These are phyloP conservation scores for Lithosia quadra DNA, from an alignment of 2,888 invertebrate genomes.

Conservation along the genomic window DNA sequence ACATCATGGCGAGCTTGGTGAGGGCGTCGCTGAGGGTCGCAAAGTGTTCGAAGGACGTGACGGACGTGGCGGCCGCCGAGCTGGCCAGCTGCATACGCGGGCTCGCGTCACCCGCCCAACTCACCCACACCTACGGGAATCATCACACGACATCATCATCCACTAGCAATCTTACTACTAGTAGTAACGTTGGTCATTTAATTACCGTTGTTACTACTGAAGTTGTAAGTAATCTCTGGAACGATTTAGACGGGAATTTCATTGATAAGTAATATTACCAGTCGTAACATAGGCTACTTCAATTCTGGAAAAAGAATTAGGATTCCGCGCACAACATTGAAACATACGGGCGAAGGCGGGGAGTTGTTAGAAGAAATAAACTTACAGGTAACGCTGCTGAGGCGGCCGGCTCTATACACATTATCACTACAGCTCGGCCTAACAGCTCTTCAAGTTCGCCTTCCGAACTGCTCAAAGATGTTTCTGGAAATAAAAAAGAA, in stretches of 20 bases:
- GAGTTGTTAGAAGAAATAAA: slow-evolving; percentile 7
- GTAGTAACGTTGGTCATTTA: no score
- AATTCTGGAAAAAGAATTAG: no score
- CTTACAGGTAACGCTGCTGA: slow-evolving; percentile 65
- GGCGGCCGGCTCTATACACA: slow-evolving; percentile 74
- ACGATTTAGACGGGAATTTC: no score
- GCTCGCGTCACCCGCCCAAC: slow-evolving; percentile 52
- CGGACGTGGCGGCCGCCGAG: slow-evolving; percentile 55
- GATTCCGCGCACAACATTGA: no score
- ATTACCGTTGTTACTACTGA: no score
- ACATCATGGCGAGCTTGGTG: slow-evolving; percentile 50
- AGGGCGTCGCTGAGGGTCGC: slow-evolving; percentile 65
- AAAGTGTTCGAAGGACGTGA: slow-evolving; percentile 66
- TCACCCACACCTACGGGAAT: slow-evolving; percentile 63
- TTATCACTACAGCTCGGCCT: slow-evolving; percentile 65
- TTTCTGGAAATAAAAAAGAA: slow-evolving; percentile 52
- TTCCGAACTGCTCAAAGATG: slow-evolving; percentile 50
- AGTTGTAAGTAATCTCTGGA: no score
- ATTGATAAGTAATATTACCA: no score
- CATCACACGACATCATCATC: no score
- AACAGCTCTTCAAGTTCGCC: slow-evolving; percentile 69
- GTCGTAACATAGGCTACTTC: no score
- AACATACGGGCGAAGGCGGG: no score
- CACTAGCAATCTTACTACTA: no score
- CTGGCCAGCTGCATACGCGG: slow-evolving; percentile 45